A percentile compares a stretch with the other conserved stretches of the same genome.
Evolutionary conservation across 2,888 invertebrate species (phyloP).

Genomic region (Polylopha cassiicola): DNA sequence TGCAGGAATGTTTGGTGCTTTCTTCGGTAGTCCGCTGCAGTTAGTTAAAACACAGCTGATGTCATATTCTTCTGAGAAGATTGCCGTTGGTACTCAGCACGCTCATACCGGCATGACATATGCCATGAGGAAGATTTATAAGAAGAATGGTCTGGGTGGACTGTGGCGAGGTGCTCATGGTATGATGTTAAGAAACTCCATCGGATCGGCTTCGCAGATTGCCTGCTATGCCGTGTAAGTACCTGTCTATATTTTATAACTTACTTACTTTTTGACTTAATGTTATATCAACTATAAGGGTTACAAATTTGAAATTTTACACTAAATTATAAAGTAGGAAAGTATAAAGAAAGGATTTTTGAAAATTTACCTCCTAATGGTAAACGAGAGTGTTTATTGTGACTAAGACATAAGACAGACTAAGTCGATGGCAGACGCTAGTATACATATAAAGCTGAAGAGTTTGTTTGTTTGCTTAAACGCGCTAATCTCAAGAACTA

Average conservation of each 20-base stretch:
- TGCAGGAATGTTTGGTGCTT: constrained; percentile 86
- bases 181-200: constrained; percentile 84
- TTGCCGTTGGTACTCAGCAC: constrained; percentile 94
- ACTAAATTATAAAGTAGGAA: no score
- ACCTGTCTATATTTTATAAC: constrained; percentile 5
- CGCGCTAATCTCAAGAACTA: no score
- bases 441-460: no score
- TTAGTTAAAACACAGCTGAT: constrained; percentile 93
- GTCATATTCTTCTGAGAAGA: constrained; percentile 83
- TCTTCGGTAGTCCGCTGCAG: constrained; percentile 91
- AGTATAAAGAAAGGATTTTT: no score
- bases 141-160: constrained; percentile 71
- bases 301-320: no score
- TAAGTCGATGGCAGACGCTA: no score
- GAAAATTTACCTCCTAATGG: no score
- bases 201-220: constrained; percentile 91
- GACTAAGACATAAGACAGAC: no score
- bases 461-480: no score
- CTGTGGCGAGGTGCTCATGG: constrained; percentile 87
- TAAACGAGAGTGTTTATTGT: no score
- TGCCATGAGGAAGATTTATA: constrained; percentile 80
- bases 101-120: constrained; percentile 81
- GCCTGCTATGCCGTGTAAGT: constrained; percentile 83
- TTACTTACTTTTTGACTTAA: neutral
- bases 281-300: no score